Evolutionary conservation across 1,140 invertebrate genomes (phyloP).

Genomic region (Centruroides sculpturatus): DNA sequence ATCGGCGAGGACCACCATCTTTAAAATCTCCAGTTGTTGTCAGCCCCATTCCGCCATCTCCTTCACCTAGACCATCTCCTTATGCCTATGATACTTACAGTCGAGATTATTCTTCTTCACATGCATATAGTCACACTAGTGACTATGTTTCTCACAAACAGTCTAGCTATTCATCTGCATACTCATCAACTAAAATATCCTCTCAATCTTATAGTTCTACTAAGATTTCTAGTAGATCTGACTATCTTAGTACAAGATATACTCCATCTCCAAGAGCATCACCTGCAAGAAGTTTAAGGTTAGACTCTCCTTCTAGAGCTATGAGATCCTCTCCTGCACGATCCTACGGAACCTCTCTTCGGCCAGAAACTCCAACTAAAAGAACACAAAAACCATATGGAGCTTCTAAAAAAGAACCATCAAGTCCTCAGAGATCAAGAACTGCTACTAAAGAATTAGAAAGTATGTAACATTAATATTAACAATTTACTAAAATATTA

Average conservation of each 20-base stretch:
- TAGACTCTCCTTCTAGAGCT: conserved; percentile 1
- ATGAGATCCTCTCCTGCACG: conserved; percentile 14
- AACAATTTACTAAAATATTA: neutral
- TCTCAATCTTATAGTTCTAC: neutral
- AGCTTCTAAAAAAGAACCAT: conserved; percentile 39
- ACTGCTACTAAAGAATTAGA: conserved; percentile 80
- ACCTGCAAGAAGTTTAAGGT: conserved; percentile 2
- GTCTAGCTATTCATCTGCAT: no score
- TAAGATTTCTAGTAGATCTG: conserved; percentile 5
- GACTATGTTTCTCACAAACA: no score
- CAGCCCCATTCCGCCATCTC: neutral
- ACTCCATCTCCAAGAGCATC: conserved; percentile 19
- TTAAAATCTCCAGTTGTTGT: neutral
- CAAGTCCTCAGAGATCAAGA: conserved; percentile 58
- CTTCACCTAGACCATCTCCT: no score
- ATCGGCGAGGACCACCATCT: neutral
- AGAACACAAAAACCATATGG: conserved; percentile 59
- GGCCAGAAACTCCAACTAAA: conserved; percentile 26
- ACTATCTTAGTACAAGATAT: conserved; percentile 10
- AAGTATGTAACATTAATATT: conserved; percentile 41
- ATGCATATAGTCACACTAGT: no score
- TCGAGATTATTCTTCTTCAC: neutral
- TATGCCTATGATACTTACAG: neutral
- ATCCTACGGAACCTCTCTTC: neutral
- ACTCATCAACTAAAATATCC: neutral